Base-by-base conservation (phyloP, 2,797 vertebrate species). In the Acridotheres tristis region DNA sequence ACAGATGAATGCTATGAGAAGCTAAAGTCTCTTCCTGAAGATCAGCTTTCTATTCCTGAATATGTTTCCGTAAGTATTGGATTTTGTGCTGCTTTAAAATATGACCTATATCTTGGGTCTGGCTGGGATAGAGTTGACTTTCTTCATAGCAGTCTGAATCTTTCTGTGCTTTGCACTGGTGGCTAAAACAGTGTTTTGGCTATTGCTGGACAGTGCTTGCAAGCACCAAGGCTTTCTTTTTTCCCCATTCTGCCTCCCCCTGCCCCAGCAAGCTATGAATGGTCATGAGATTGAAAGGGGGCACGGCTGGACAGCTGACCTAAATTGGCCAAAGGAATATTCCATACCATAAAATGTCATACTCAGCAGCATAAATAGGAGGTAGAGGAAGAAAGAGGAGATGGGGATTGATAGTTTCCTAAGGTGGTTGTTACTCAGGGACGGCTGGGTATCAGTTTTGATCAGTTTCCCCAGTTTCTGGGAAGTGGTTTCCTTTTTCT, bases 31-130 rank as follows among this genome's bases (percentile, higher is more conserved):
- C 97, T 99, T 77, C 97, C 99, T 14, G 99, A 99, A 55, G 99
- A 99, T 72, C 98, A 98, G 45, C 97, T 99, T 89, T 99, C 99
- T 80, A 99, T 99, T 91, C 98, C 98, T 90, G 99, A 99, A 98
- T 99, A 99, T 43, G 98, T 99, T 57, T 98, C 99, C 88, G 99
- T 99, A 93, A 99, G 99, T 97, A 57, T 32, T 74, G 59, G 40
- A 9, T 48, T 32, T 84, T 74, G 2, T 66, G 7, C 27, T 78
- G 17, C 3, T 88, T 92, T 83, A 76, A 78, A 81, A 38, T 55
- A 10, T 2, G 63, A 42, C 9, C 10, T 48, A 4, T 66, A 4
- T 69, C n/a, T 51, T 78, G 7, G 3, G 6, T 72, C 30, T 90
- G 43, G 2, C 26, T 72, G 43, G 10, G 5, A 22, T 58, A 65